These are phyloP conservation scores for Drymodes brunneopygia DNA, from an alignment of 2,113 vertebrate species.

Conservation along the genomic window DNA sequence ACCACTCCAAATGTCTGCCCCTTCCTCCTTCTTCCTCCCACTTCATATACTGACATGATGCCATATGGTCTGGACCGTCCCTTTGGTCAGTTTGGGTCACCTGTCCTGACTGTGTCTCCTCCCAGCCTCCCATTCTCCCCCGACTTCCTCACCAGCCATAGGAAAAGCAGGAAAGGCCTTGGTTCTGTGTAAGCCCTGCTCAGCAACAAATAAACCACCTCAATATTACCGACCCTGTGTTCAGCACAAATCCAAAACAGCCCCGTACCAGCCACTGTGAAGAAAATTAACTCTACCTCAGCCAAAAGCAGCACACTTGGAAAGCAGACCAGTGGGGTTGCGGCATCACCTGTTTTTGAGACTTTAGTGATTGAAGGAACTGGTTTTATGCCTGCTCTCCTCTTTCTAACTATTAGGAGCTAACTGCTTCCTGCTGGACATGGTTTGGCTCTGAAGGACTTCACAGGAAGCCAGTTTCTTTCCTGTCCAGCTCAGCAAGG, in stretches of 20 bases:
- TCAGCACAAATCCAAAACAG: background rate
- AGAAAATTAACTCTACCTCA: background rate
- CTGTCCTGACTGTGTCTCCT: background rate
- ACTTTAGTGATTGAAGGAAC: background rate
- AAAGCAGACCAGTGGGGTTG: fast-evolving
- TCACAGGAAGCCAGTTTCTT: background rate
- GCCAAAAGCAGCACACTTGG: background rate
- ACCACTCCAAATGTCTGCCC: fast-evolving
- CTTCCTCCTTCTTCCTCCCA: background rate
- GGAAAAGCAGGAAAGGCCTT: background rate
- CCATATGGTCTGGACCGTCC: fast-evolving
- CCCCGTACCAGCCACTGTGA: background rate
- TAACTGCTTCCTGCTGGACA: background rate
- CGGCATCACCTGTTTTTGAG: background rate
- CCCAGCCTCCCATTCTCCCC: background rate
- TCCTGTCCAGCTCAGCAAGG: background rate
- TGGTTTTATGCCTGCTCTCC: background rate
- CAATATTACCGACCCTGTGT: fast-evolving
- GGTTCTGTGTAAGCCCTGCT: background rate
- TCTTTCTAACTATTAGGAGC: background rate
- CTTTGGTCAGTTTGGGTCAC: background rate
- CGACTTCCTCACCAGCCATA: fast-evolving
- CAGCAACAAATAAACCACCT: background rate
- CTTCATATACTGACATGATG: background rate
- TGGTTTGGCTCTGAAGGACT: background rate